phyloP scores from a whole-genome alignment of 2,113 vertebrate species.

The Stercorarius parasiticus region DNA sequence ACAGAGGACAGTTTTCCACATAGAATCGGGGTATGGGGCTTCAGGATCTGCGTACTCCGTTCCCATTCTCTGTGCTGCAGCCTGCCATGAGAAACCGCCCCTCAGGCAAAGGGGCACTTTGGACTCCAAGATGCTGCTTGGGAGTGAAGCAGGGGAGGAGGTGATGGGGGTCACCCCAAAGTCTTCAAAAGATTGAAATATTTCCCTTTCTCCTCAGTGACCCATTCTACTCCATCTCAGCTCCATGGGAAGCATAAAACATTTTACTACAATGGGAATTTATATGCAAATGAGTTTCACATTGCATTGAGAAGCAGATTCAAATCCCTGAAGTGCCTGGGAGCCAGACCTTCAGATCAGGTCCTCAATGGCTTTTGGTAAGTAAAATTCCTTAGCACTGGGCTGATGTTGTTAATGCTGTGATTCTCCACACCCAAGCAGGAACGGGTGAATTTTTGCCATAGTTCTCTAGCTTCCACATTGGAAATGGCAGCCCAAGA shows the following conservation, averaged over 20 bases:
- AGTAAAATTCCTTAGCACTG: not conserved
- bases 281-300: not conserved
- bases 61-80: not conserved
- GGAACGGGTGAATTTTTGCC: not conserved
- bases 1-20: not conserved
- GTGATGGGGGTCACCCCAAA: not conserved
- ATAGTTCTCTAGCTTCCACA: not conserved
- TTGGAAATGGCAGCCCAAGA: not conserved
- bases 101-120: not conserved
- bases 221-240: not conserved
- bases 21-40: not conserved
- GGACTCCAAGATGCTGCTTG: not conserved
- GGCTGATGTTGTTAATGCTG: not conserved
- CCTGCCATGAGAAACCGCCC: not conserved
- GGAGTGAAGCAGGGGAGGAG: not conserved
- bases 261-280: constrained; percentile 8
- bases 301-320: not conserved
- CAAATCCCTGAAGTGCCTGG: not conserved
- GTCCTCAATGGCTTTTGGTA: not conserved
- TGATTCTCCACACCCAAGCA: not conserved
- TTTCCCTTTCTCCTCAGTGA: not conserved
- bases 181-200: constrained; percentile 8
- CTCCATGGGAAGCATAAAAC: not conserved
- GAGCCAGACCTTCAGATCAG: not conserved
- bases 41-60: not conserved